These are phyloP conservation scores for Lasioglossum figueresi DNA, from an alignment of 2,888 invertebrate species.

Conservation along the genomic window DNA sequence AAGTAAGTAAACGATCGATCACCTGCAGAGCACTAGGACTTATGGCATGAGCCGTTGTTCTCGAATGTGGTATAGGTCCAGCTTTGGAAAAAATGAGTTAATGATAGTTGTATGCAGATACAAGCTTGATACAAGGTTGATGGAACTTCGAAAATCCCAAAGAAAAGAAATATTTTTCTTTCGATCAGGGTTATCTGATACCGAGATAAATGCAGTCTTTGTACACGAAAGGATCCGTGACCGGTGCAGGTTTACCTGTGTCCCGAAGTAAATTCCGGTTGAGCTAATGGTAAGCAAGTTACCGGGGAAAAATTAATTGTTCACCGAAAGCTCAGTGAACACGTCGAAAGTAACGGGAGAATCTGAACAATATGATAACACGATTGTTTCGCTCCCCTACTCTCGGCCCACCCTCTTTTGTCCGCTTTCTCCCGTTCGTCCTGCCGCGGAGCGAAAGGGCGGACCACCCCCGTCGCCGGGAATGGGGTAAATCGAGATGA, in stretches of 20 bases:
- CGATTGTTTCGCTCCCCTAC: conserved; percentile 74
- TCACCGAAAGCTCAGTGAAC: conserved; percentile 19
- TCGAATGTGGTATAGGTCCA: too few species aligned
- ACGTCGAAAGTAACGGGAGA: conserved; percentile 57
- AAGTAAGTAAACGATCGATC: neutral
- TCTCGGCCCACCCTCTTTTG: conserved; percentile 42
- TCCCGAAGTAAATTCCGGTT: neutral
- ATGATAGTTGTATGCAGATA: too few species aligned
- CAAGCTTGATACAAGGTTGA: too few species aligned
- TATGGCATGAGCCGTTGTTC: neutral
- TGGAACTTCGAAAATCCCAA: neutral
- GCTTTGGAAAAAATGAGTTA: too few species aligned
- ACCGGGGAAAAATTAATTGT: conserved; percentile 25
- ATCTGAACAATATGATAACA: conserved; percentile 73
- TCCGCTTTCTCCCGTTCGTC: conserved; percentile 41
- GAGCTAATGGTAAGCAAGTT: conserved; percentile 2
- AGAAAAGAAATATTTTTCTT: neutral
- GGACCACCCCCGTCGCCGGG: conserved; percentile 68
- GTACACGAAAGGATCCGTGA: neutral
- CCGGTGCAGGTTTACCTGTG: neutral
- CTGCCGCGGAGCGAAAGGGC: conserved; percentile 32
- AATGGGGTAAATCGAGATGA: conserved; percentile 78
- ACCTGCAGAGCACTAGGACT: neutral
- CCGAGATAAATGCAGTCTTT: neutral
- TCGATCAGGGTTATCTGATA: neutral